Base-by-base conservation (phyloP, 2,113 vertebrate genomes). In the Clarias gariepinus region DNA sequence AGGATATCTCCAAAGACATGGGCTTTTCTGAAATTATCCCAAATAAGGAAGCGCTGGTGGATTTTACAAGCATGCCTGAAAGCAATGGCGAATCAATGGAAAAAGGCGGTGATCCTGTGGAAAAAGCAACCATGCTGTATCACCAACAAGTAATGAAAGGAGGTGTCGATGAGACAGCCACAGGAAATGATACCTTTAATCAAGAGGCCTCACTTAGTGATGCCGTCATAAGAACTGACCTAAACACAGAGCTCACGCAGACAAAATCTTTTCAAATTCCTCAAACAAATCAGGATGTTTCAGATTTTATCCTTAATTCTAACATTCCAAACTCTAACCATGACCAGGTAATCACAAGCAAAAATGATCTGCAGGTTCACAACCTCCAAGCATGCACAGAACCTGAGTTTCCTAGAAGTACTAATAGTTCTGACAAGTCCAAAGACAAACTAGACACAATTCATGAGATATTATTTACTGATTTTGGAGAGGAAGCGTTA, bases 391-490 rank as follows among this genome's bases (percentile, higher is more conserved):
- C 74, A 79, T 55, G 28, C 19, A 36, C 61, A 79, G 28, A 81
- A 68, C 64, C 21, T 60, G 64, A 81, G 36, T 21, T 69, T 41
- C 61, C 33, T 23, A 61, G 64, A 74, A 73, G 21, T 30, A 47
- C 6, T 28, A 69, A 36, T 76, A 77, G 71, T 55, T 74, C 88
- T 81, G 84, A 86, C 41, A 82, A 23, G 68, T 84, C 76, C 21
- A 90, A 91, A 83, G 91, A 89, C 81, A 93, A 92, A 86, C 91
- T 94, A 88, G 89, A 93, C 79, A 90, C 92, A 1, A 94, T 94
- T 76, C 92, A 78, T 58, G 94, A 93, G 87, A 83, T 90, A 6
- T 89, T 80, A 84, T 87, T 79, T 3, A 9, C 87, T 25, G 92
- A 91, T 63, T 84, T 87, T 58, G 76, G 79, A 55, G 88, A 90